Base-by-base conservation (phyloP, 2,888 invertebrate genomes). In the Acanthoscelides obtectus region DNA sequence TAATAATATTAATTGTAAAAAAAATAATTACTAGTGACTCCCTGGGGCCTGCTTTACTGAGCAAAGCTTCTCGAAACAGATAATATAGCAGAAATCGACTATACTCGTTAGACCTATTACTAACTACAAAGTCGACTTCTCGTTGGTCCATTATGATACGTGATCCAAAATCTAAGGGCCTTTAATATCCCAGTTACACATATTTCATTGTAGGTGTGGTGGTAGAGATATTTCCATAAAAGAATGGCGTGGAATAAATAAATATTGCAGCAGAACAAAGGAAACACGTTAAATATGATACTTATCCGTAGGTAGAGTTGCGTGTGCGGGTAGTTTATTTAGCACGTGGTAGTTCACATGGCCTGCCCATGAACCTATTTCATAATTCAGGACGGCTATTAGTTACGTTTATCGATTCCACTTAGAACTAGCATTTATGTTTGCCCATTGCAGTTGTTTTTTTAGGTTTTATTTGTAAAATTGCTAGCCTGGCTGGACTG, bases 301-400 rank as follows among this genome's bases (percentile, higher is more conserved):
- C 68, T 70, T 70, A 68, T 68, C 68, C 17, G 67, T 22, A 19
- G 20, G 22, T 17, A 22, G 6, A 67, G 75, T 81, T 79, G 81
- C 81, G 79, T 81, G 80, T 74, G 70, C 66, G 71, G 73, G 72
- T 67, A 72, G 70, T 70, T 66, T 73, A 71, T 68, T 65, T 75
- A 79, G 77, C 80, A 80, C 77, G 76, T 77, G 79, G 79, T 75
- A 74, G 79, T 80, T 81, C 81, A 78, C 81, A 80, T 79, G 72
- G 77, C 76, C 76, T 73, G 76, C 72, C 78, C 75, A 76, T 74
- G 75, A 75, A 76, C 72, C 79, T 78, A 74, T 76, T 81, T 75
- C 79, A 81, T 81, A 79, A 81, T 81, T 80, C 80, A 81, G 72
- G 74, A 78, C 75, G 76, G 78, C 77, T 78, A 80, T 81, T 79